Evolutionary conservation across 2,113 vertebrate species (phyloP).

Genomic region (Tauraco erythrolophus): DNA sequence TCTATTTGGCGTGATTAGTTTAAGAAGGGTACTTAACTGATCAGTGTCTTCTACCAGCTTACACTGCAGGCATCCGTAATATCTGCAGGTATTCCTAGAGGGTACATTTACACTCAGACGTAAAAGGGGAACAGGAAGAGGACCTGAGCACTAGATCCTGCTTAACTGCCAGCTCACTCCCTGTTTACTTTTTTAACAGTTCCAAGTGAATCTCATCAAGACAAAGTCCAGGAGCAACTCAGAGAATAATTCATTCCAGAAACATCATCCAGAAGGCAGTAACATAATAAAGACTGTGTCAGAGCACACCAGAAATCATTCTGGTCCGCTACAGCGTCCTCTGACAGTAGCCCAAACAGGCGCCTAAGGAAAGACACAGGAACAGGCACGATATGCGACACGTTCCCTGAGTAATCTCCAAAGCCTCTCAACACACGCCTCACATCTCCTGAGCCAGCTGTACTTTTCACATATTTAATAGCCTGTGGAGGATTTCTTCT

Average conservation of each 20-base stretch:
- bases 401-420: not conserved
- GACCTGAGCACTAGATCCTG: not conserved
- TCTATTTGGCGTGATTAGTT: not conserved
- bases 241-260: not conserved
- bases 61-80: not conserved
- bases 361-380: not conserved
- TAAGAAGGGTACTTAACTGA: conserved; percentile 5
- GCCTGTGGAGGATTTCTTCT: not conserved
- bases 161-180: not conserved
- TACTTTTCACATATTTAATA: not conserved
- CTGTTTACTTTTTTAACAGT: not conserved
- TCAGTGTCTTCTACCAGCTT: not conserved
- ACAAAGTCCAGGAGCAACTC: not conserved
- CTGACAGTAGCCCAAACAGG: not conserved
- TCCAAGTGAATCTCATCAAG: not conserved
- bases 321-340: not conserved
- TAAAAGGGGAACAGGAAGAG: not conserved
- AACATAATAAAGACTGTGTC: not conserved
- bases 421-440: not conserved
- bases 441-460: not conserved
- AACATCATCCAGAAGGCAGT: not conserved
- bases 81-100: not conserved
- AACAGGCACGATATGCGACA: not conserved
- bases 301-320: not conserved
- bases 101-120: not conserved